Base-by-base conservation (phyloP, 1,140 invertebrate species). In the Euura lappo region DNA sequence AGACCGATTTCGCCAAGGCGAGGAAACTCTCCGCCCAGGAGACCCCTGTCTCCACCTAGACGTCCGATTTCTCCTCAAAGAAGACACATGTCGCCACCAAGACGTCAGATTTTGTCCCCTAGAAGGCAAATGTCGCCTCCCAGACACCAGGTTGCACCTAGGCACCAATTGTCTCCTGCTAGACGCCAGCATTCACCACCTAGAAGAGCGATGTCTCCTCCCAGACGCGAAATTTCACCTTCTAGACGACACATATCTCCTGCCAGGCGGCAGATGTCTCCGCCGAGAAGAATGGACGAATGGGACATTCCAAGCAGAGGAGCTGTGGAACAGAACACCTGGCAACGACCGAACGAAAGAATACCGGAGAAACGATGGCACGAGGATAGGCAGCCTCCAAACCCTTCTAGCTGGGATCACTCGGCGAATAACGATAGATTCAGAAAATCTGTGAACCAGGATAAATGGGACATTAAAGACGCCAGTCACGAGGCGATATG, bases 251-350 rank as follows among this genome's bases (percentile, higher is more conserved):
- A 69, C 8, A 44, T 75, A 2, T 78, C 78, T 4, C 79, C 83
- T 10, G 69, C 76, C 10, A 76, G 75, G 70, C 78, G 71, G 45
- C 69, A 42, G 4, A 74, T 74, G 2, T 77, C 78, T 11, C 78
- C 83, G 5, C 79, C 78, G 0, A 71, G 75, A 51, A 77, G 79
- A 65, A 82, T 79, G 44, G 85, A 87, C 68, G 84, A 87, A 0
- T 87, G 87, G 87, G 85, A 87, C 44, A 87, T 86, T 71, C 86
- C 86, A 1, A 87, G 77, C 42, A 78, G 85, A 70, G 81, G 85
- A 8, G 80, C 84, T 2, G 66, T 84, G 5, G 81, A 83, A 67
- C 80, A 86, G 45, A 79, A 70, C 51, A 80, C 71, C 60, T 83
- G 78, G 78, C 28, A 42, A 5, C 79, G 80, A 4, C 72, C 81